Evolutionary conservation across 1,140 invertebrate genomes (phyloP).

Genomic region (Trichonephila clavipes): DNA sequence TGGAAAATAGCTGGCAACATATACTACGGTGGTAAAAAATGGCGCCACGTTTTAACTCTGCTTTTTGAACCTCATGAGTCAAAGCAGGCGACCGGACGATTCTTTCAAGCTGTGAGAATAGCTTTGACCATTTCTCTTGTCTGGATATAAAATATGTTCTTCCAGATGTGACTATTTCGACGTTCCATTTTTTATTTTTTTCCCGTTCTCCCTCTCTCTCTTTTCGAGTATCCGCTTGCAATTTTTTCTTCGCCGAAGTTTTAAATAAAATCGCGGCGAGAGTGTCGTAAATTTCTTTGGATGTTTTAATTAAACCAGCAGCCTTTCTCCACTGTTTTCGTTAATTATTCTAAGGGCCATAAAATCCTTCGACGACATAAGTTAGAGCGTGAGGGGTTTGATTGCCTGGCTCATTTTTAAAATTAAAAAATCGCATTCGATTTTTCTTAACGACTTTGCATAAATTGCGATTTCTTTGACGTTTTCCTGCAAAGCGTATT

Average conservation of each 20-base stretch:
- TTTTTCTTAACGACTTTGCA: conserved; percentile 9
- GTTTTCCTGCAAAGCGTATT: neutral
- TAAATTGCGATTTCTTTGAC: conserved; percentile 35
- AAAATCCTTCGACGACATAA: conserved; percentile 58
- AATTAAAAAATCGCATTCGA: conserved; percentile 29
- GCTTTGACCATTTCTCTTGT: conserved; percentile 75
- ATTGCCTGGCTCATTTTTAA: conserved; percentile 61
- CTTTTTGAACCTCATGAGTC: conserved; percentile 16
- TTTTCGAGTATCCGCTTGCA: neutral
- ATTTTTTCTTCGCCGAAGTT: neutral
- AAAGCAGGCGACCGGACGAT: conserved; percentile 55
- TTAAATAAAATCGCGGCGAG: conserved; percentile 66
- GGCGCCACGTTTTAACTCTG: neutral
- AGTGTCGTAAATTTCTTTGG: conserved; percentile 60
- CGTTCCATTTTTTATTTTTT: conserved; percentile 46
- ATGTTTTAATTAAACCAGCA: conserved; percentile 71
- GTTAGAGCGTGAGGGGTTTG: conserved; percentile 47
- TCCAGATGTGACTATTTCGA: conserved; percentile 73
- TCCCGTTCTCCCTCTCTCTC: neutral
- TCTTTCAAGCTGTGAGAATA: conserved; percentile 69
- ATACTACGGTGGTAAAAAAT: neutral
- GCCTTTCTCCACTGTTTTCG: neutral
- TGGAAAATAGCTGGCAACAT: no score
- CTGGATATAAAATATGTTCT: conserved; percentile 74
- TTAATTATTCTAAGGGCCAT: conserved; percentile 60